Evolutionary conservation across 2,797 vertebrate species (phyloP).

Genomic region (Channallabes apus): DNA sequence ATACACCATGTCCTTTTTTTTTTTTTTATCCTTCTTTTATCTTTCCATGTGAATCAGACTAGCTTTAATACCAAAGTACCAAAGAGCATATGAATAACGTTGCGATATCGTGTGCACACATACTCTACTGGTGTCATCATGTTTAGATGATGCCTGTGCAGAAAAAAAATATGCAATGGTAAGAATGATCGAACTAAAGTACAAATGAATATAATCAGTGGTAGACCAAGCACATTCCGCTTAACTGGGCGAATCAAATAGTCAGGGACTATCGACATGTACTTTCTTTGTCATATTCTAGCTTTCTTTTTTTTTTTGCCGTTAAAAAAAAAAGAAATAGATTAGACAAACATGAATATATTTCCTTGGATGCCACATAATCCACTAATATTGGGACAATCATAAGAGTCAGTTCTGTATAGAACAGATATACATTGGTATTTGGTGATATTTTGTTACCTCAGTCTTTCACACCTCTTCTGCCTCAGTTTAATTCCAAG

Average conservation of each 20-base stretch:
- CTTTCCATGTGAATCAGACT: slow-evolving; percentile 40
- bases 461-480: slow-evolving; percentile 23
- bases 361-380: slow-evolving; percentile 17
- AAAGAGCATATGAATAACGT: slow-evolving; percentile 63
- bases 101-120: slow-evolving; percentile 3
- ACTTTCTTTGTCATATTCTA: slow-evolving; percentile 33
- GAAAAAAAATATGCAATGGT: slow-evolving; percentile 30
- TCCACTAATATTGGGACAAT: slow-evolving; percentile 41
- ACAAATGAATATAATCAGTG: slow-evolving; percentile 9
- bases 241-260: slow-evolving; percentile 40
- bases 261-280: slow-evolving; percentile 41
- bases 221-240: slow-evolving; percentile 53
- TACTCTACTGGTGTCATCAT: slow-evolving; percentile 25
- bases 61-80: slow-evolving; percentile 65
- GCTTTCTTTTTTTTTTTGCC: slow-evolving; percentile 32
- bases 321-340: slow-evolving; percentile 25
- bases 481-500: slow-evolving; percentile 29
- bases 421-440: slow-evolving; percentile 16
- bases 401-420: slow-evolving; percentile 8
- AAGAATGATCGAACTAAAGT: slow-evolving; percentile 36
- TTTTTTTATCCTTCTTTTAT: slow-evolving; percentile 16
- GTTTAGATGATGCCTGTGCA: slow-evolving; percentile 38
- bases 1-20: slow-evolving; percentile 47
- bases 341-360: slow-evolving; percentile 23
- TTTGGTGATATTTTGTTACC: slow-evolving; percentile 28